phyloP scores from a whole-genome alignment of 2,113 vertebrate species.

The Oncorhynchus kisutch region DNA sequence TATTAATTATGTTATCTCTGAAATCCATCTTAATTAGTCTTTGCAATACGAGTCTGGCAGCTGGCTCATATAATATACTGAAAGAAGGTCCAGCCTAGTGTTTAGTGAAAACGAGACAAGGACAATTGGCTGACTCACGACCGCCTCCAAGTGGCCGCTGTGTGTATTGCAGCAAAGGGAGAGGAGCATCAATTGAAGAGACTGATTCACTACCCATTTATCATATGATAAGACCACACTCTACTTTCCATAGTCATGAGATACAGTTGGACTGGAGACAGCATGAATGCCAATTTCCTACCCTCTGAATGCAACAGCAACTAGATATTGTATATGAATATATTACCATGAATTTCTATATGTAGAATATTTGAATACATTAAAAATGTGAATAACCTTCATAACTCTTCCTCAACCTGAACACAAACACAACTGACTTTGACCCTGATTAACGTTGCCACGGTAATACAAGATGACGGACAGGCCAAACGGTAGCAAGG shows the following conservation, averaged over 20 bases:
- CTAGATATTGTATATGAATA: not conserved
- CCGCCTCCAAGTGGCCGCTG: conserved; percentile 61
- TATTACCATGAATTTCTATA: not conserved
- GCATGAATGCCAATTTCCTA: not conserved
- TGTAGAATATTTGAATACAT: not conserved
- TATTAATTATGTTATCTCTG: conserved; percentile 70
- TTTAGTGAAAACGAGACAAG: not conserved
- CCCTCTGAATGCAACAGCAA: not conserved
- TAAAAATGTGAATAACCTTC: not conserved
- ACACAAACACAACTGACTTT: not conserved
- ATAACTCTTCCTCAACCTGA: too few relatives aligned
- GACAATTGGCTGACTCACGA: conserved; percentile 34
- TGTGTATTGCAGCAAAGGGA: conserved; percentile 24
- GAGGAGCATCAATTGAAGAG: not conserved
- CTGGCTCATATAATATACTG: conserved; percentile 42
- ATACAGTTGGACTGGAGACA: not conserved
- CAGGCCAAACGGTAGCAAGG: not conserved
- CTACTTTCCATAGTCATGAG: conserved; percentile 1
- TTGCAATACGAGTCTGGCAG: conserved; percentile 17
- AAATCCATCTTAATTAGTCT: conserved; percentile 72
- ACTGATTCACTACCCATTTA: not conserved
- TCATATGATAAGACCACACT: not conserved
- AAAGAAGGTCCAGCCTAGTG: conserved; percentile 16
- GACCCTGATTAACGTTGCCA: not conserved
- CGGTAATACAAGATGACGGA: not conserved